phyloP scores from a whole-genome alignment of 2,797 vertebrate species.

The Dendrocincla fuliginosa region DNA sequence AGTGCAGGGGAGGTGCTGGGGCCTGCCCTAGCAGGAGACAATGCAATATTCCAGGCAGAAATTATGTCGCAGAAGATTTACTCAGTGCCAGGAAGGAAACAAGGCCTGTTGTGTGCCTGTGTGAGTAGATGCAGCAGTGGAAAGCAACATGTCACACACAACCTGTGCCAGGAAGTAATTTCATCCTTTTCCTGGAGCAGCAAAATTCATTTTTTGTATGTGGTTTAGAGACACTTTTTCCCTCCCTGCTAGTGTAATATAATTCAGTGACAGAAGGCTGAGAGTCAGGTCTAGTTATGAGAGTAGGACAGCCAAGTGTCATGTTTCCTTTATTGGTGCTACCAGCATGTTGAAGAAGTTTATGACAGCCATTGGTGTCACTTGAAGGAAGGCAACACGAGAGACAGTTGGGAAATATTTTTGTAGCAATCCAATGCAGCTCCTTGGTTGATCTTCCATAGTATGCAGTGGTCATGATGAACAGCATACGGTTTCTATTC shows the following conservation, averaged over 20 bases:
- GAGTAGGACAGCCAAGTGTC: not conserved
- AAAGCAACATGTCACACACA: not conserved
- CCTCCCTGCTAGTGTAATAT: not conserved
- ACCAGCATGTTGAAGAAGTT: not conserved
- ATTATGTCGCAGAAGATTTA: not conserved
- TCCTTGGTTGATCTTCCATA: not conserved
- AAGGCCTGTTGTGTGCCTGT: accelerated
- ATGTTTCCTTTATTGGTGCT: not conserved
- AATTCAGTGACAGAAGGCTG: not conserved
- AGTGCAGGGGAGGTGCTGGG: not conserved
- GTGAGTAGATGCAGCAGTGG: not conserved
- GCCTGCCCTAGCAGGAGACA: not conserved
- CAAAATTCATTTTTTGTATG: not conserved
- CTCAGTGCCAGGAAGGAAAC: not conserved
- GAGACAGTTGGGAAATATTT: not conserved
- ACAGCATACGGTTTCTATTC: not conserved
- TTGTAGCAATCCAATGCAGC: not conserved
- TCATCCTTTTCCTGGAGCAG: not conserved
- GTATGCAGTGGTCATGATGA: not conserved
- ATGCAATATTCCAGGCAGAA: not conserved
- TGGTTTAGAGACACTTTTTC: not conserved
- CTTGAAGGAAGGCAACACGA: not conserved
- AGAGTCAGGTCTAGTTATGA: not conserved
- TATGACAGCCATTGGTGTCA: not conserved
- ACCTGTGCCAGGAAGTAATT: not conserved